Base-by-base conservation (phyloP, 2,888 invertebrate species). In the Lamproptera curius region DNA sequence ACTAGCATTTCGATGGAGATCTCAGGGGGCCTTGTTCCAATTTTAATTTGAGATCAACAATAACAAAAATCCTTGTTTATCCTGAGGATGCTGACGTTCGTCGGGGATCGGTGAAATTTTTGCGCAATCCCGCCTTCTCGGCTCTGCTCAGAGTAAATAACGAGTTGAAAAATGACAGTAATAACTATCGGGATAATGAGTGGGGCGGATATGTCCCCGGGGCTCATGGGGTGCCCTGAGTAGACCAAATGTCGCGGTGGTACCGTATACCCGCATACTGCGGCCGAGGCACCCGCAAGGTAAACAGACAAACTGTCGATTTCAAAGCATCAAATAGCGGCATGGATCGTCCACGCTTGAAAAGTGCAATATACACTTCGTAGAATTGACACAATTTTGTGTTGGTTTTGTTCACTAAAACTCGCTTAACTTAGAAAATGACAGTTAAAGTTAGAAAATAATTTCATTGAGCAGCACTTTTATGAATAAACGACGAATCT, bases 111-210 rank as follows among this genome's bases (percentile, higher is more conserved):
- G 77, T 78, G 64, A 73, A 40, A 67, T 76, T 76, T 70, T 64
- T 63, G 65, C 80, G 77, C 81, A 82, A 86, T 81, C 81, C 80
- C 83, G 72, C 65, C 83, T 76, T 86, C 86, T 87, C 85, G 80
- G 81, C 79, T 76, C 74, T 75, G 64, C 73, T 79, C 84, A 80
- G 82, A 83, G 84, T 86, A 86, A 87, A 86, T 86, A 87, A 86
- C 85, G 83, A 87, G 86, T 86, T 87, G 87, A 86, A 87, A 87
- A 86, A 87, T 87, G 85, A 83, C 85, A 79, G 87, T 79, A 85
- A 87, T 87, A 86, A 86, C 87, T 86, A 85, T 84, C 67, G 74
- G 75, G 73, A 73, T 86, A 86, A 86, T 86, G 87, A 85, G 77
- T 79, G 73, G 87, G 87, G 86, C 67, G 81, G 74, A 67, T 73